Evolutionary conservation across 2,113 vertebrate species (phyloP).

Genomic region (Hepsetus odoe): DNA sequence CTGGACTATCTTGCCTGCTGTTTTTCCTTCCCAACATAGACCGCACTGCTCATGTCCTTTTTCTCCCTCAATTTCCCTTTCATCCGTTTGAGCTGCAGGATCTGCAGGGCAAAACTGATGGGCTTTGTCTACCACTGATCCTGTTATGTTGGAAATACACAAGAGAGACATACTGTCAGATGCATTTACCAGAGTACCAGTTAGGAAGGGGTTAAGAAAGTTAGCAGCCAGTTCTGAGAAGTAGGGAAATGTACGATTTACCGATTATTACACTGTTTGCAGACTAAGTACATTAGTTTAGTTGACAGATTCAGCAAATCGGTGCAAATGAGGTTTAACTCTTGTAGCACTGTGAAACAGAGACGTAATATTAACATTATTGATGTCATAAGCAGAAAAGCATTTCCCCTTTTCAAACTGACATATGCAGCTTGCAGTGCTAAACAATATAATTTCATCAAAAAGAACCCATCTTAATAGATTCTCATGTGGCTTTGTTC

Average conservation of each 20-base stretch:
- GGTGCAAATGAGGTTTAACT: background rate
- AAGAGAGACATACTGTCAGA: slow-evolving; percentile 23
- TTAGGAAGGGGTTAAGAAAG: background rate
- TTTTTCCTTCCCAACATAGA: slow-evolving; percentile 51
- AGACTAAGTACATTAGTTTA: background rate
- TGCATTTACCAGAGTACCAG: background rate
- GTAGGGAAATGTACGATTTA: slow-evolving; percentile 3
- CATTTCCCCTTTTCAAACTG: background rate
- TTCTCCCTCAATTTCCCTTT: slow-evolving; percentile 2
- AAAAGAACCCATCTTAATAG: background rate
- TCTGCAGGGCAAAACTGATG: slow-evolving; percentile 19
- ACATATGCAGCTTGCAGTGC: background rate
- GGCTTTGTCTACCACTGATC: slow-evolving; percentile 45
- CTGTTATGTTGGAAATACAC: slow-evolving; percentile 46
- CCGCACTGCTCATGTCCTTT: background rate
- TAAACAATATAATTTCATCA: background rate
- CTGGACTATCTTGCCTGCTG: slow-evolving; percentile 29
- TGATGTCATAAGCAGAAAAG: background rate
- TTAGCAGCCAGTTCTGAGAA: background rate
- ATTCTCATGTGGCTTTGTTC: background rate
- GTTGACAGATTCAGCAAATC: background rate
- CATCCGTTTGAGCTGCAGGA: slow-evolving; percentile 34
- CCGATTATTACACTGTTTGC: background rate
- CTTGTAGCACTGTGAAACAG: background rate
- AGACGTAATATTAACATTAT: background rate